Percentiles rank a stretch among this genome's conserved stretches.
These are phyloP conservation scores for Tapirus terrestris DNA, from an alignment of 2,113 vertebrate species.

Conservation along the genomic window DNA sequence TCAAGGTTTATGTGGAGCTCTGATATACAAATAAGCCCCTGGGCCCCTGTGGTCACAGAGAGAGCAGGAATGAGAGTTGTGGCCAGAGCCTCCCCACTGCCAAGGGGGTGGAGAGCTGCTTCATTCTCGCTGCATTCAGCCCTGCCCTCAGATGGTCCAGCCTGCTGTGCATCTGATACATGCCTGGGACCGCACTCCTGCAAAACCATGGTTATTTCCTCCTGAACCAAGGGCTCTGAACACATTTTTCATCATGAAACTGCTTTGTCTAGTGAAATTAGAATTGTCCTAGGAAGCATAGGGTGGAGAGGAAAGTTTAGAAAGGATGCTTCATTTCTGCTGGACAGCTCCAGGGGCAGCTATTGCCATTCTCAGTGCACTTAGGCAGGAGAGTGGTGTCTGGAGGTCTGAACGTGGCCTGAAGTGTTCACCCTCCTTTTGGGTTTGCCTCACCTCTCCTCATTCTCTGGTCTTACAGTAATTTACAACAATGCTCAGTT, in stretches of 20 bases:
- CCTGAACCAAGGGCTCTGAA: background rate
- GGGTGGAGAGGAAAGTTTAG: background rate
- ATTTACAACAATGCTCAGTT: background rate
- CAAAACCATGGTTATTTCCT: background rate
- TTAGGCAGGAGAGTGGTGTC: background rate
- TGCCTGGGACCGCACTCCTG: background rate
- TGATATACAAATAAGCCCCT: background rate
- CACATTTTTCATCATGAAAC: background rate
- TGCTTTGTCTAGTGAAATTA: background rate
- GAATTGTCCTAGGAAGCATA: background rate
- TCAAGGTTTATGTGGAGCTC: conserved; percentile 45
- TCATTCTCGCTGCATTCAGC: background rate
- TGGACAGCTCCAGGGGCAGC: rapidly evolving
- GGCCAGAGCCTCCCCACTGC: background rate
- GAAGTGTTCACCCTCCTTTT: background rate
- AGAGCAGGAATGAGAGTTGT: background rate
- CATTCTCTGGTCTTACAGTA: background rate
- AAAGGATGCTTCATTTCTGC: background rate
- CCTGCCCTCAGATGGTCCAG: too few relatives aligned
- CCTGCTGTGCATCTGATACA: background rate
- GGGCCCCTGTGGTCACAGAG: background rate
- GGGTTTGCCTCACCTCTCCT: background rate
- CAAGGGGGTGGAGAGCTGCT: background rate
- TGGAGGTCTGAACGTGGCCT: background rate
- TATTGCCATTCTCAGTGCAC: background rate